phyloP scores from a whole-genome alignment of 2,888 invertebrate species.

The Urechis unicinctus region DNA sequence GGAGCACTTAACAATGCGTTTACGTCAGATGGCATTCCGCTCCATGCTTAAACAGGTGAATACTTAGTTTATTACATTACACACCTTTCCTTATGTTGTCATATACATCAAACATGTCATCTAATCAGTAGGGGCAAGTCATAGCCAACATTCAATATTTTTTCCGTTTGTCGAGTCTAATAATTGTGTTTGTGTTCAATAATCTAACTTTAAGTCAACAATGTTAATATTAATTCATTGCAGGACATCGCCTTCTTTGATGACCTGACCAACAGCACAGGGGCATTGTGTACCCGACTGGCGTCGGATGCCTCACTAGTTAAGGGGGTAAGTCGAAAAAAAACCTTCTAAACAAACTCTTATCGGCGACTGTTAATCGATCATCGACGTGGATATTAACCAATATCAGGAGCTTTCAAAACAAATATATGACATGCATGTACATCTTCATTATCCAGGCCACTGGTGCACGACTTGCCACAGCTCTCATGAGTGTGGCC shows the following conservation, averaged over 20 bases:
- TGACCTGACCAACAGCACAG: conserved; percentile 39
- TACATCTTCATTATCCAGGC: conserved; percentile 38
- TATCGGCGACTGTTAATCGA: no score
- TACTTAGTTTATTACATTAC: not conserved
- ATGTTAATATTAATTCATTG: not conserved
- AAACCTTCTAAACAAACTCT: not conserved
- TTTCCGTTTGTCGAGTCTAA: no score
- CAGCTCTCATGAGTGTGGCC: conserved; percentile 42
- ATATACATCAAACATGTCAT: no score
- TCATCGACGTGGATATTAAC: no score
- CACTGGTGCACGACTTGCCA: conserved; percentile 49
- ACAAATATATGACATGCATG: no score
- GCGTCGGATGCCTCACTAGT: conserved; percentile 47
- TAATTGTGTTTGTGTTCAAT: no score
- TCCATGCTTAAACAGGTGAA: not conserved
- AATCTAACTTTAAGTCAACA: not conserved
- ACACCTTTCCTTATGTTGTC: no score
- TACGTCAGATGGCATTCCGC: not conserved
- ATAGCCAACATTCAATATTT: no score
- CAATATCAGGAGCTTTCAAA: no score
- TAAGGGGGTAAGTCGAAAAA: conserved; percentile 38
- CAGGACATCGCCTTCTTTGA: conserved; percentile 50
- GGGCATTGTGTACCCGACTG: conserved; percentile 45
- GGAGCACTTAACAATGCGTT: not conserved
- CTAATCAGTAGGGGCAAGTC: no score